Percentiles rank a stretch among this genome's conserved stretches.
These are phyloP conservation scores for Clarias platycephalus DNA, from an alignment of 2,797 vertebrate genomes.

Conservation along the genomic window DNA sequence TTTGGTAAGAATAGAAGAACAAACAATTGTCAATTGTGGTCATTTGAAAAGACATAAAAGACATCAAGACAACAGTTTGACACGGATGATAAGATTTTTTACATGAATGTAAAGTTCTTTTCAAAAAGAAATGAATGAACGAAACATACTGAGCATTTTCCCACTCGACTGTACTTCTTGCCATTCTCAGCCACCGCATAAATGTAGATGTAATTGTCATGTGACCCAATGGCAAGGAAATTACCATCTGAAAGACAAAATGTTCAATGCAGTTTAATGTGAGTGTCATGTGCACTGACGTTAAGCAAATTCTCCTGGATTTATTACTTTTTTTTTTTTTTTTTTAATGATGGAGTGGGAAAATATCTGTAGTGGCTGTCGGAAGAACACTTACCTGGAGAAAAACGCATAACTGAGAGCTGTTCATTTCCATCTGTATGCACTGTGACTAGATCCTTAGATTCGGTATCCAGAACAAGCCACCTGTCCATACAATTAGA, in stretches of 20 bases:
- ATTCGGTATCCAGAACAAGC: slow-evolving; percentile 96
- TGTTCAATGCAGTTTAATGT: slow-evolving; percentile 28
- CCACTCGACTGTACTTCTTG: slow-evolving; percentile 90
- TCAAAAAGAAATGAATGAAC: neutral
- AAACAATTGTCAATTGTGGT: neutral
- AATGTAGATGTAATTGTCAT: slow-evolving; percentile 98
- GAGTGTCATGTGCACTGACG: neutral
- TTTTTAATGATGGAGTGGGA: neutral
- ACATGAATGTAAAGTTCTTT: neutral
- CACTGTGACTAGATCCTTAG: slow-evolving; percentile 93
- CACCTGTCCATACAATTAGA: slow-evolving; percentile 77
- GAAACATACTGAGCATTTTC: slow-evolving; percentile 92
- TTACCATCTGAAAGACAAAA: slow-evolving; percentile 82
- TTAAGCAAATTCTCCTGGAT: neutral
- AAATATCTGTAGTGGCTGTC: neutral
- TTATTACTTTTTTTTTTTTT: slow-evolving; percentile 2
- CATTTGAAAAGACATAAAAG: no score
- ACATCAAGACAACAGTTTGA: neutral
- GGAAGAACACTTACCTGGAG: slow-evolving; percentile 79
- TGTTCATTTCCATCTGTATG: slow-evolving; percentile 97
- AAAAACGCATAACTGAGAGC: slow-evolving; percentile 91
- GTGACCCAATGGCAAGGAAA: slow-evolving; percentile 96
- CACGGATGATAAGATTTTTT: neutral
- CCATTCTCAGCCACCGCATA: slow-evolving; percentile 91
- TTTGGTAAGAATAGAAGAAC: neutral